Evolutionary conservation across 2,113 vertebrate species (phyloP), one percentile per base, ranked within the genome.

Genomic region (Leptocoma aspasia): DNA sequence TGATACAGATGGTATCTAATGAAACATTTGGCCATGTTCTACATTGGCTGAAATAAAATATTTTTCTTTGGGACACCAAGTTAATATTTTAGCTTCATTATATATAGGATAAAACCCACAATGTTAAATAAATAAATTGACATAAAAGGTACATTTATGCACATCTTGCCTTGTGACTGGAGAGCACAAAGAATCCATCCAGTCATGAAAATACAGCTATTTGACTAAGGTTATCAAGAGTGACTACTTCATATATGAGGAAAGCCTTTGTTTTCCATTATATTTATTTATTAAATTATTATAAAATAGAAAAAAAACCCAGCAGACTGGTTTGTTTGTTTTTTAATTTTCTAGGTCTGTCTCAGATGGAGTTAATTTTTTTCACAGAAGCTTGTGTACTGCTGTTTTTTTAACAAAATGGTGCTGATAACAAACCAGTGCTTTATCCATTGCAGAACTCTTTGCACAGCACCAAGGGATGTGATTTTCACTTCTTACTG

Each of bases 1-100:
- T 77, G 39, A 82, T 92, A 56, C 92, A 97, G 94, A 96, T 94
- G 71, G 90, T 71, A 88, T 59, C 65, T 93, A 91, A 86, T 96
- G 39, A 24, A 86, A 26, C 11, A 75, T 93, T 97, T 95, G 83
- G 85, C 70, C 28, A 68, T 9, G 14, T 84, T 92, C 76, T 73
- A 47, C 9, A 17, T 31, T 83, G 82, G 33, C 64, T 94, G 50
- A 24, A 92, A 85, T 28, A 90, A 85, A 75, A 86, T 82, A 71
- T 57, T 91, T 94, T 92, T 93, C 30, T 69, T 60, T 37, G 7
- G 27, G 68, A 76, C 27, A 75, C 72, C 20, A 50, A 63, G 45
- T 52, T 93, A 91, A 89, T 69, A 76, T 84, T 80, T 87, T 82
- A 71, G 3, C 13, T 86, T 89, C 45, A 86, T 59, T 92, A 22